Evolutionary conservation across 2,888 invertebrate genomes (phyloP), one percentile per base, ranked within the genome.

Genomic region (Cerastoderma edule): DNA sequence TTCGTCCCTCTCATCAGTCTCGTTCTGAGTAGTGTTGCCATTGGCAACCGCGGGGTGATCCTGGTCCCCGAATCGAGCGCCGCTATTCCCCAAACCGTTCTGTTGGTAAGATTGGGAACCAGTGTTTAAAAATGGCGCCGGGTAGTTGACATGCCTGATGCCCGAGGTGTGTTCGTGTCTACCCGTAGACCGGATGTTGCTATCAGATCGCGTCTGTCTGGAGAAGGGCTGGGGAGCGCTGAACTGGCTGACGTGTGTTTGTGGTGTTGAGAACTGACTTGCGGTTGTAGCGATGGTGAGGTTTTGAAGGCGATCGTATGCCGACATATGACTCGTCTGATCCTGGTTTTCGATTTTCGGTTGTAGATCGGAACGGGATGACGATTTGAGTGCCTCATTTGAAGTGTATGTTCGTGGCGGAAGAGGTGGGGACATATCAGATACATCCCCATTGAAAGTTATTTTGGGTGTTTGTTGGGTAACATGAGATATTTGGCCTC

Each of bases 351-450:
- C 57, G 16, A 0, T 8, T 1, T 35, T 60, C 8, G 39, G 16
- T 39, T 32, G 6, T 32, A 19, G 8, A 16, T n/a, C 57, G 3
- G 33, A 16, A 33, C 33, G 16, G 24, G 35, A 8, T n/a, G 22
- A 39, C 39, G n/a, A n/a, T n/a, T 33, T 60, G 13, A 60, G 3
- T 32, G n/a, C 60, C 1, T 60, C 60, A 22, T 33, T 24, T 60
- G 60, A 27, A 1, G 60, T 39, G 24, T 60, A 60, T 1, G 60
- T 60, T 19, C 86, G 68, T 4, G 86, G 86, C 6, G 86, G 86
- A 24, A 83, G 70, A n/a, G 78, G 85, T 8, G 79, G 78, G 5
- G 79, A 83, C 0, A 64, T 50, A 22, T 83, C 83, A 33, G 53
- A 67, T 16, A 75, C 72, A 22, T 78, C 77, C 22, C 71, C 64